Percentiles rank a stretch among this genome's conserved stretches.
Evolutionary conservation across 92 coral and sea anemone genomes (phyloP).

Genomic region (Actinernus sp.): DNA sequence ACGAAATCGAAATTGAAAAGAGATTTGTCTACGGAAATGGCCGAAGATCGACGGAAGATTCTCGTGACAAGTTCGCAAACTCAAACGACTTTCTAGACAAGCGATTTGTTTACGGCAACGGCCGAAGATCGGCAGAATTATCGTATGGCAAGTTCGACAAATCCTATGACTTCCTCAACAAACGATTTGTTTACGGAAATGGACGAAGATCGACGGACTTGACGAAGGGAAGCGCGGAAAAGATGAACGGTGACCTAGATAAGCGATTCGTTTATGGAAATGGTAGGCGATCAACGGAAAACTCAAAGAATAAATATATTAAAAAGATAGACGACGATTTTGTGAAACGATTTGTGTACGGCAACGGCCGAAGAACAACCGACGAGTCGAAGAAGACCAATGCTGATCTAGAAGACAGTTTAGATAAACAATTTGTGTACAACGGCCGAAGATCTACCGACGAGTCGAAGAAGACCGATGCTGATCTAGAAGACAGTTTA

Average conservation of each 20-base stretch:
- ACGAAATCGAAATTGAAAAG: neutral
- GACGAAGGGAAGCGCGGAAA: too few species aligned
- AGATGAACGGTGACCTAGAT: neutral
- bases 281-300: neutral
- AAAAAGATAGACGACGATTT: neutral
- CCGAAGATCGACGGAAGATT: neutral
- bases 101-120: neutral
- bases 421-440: neutral
- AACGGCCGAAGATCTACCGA: neutral
- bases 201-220: neutral
- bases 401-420: neutral
- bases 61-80: too few species aligned
- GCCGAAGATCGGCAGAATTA: neutral
- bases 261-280: neutral
- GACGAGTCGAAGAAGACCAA: neutral
- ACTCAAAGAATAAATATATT: neutral
- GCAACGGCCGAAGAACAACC: neutral
- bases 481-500: neutral
- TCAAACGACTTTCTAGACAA: too few species aligned
- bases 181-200: slow-evolving; percentile 1
- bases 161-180: too few species aligned
- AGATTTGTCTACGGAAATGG: slow-evolving; percentile 1
- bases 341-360: neutral
- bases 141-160: too few species aligned
- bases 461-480: too few species aligned